Evolutionary conservation across 2,113 vertebrate genomes (phyloP), one percentile per base, ranked within the genome.

Genomic region (Nannospalax galili): DNA sequence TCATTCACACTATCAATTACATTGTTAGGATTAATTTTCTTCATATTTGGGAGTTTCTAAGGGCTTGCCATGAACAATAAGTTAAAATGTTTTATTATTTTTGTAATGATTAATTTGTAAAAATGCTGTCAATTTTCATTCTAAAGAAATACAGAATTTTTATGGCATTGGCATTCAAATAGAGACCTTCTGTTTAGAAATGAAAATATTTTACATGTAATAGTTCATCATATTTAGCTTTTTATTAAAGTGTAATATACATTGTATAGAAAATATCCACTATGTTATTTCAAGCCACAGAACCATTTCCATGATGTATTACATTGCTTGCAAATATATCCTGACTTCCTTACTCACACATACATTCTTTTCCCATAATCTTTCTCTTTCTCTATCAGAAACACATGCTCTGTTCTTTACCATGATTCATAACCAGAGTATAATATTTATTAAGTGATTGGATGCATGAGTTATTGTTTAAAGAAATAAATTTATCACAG

Each of bases 401-500:
- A 92, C 73, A 94, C 0, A 5, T 7, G 35, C 40, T 52, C 75
- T 94, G 28, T 93, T 98, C 82, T 58, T 78, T 95, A 92, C 35
- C 82, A n/a, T 93, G 80, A 91, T 69, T 45, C 65, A 26, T 95
- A 37, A 92, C 42, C 84, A 40, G 87, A 30, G 0, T 60, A 0
- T 56, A 86, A 96, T 45, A 82, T 96, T 35, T 56, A 78, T 14
- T 93, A 52, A 52, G 11, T 11, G 48, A 11, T 40, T 95, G 17
- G 75, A 12, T 11, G 42, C 22, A 70, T 65, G 24, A 2, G 52
- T 87, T 69, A 84, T 17, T 30, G 95, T 12, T 87, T 87, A 1
- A 0, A 67, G 58, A 96, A 97, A 88, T 56, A 84, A 90, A 94
- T 87, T 92, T 45, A 95, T 94, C 60, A 3, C 45, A 62, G 37